Base-by-base conservation (phyloP, 2,888 invertebrate genomes). In the Catonia carolina region DNA sequence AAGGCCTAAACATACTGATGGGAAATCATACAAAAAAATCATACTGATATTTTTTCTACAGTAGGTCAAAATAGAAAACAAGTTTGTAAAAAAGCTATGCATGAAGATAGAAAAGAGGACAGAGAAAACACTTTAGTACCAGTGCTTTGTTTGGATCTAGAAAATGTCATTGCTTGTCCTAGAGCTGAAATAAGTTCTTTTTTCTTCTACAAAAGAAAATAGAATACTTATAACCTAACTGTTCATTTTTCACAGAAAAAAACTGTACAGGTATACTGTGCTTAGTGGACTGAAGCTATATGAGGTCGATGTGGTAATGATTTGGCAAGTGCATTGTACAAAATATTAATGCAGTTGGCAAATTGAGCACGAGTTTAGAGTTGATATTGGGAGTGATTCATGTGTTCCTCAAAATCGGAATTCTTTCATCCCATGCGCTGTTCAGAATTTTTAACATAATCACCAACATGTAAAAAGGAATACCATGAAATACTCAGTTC, bases 251-350 rank as follows among this genome's bases (percentile, higher is more conserved):
- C 54, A 33, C 8, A 18, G 8, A 54, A 18, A 15, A 54, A 54
- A 33, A 54, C 54, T n/a, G 33, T 54, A 33, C n/a, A n/a, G n/a
- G n/a, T n/a, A n/a, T 54, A 54, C 27, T 54, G 54, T 47, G 42
- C 54, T 47, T 15, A 45, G 33, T 54, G 54, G 54, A 45, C 54
- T 3, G 54, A 54, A 15, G 45, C 33, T 2, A 23, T 31, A 12
- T 12, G 45, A n/a, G 45, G 54, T 33, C 14, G 45, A 23, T 45
- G 35, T 33, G 54, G 54, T 4, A 54, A 54, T 54, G 45, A 54
- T 20, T 45, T 54, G 17, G 54, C 54, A 1, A 54, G 54, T 54
- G 54, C 54, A 7, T 17, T 54, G 6, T 45, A n/a, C 14, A 54
- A 45, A 45, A 54, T 54, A 10, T 7, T 54, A 10, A 45, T 3